phyloP scores from a whole-genome alignment of 2,888 invertebrate species.

The Andrena bucephala region DNA sequence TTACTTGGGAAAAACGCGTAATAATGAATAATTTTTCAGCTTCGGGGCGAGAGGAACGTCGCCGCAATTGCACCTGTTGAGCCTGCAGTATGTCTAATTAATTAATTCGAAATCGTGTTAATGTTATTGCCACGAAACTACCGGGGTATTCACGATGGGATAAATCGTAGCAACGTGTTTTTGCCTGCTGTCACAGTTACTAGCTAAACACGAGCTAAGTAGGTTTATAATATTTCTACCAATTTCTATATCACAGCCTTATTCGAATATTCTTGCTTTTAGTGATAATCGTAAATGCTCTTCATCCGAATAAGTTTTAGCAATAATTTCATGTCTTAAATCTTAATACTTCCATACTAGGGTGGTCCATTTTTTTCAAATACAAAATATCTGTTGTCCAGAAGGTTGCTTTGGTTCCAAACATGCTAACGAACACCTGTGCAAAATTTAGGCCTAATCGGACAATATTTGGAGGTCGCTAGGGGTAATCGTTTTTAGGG shows the following conservation, averaged over 20 bases:
- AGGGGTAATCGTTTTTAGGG: no score
- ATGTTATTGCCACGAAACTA: slow-evolving; percentile 8
- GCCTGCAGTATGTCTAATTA: slow-evolving; percentile 50
- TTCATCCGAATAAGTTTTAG: no score
- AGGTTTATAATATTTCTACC: background rate
- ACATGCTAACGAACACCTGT: no score
- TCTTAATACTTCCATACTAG: no score
- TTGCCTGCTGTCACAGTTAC: slow-evolving; percentile 13
- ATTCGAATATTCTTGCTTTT: no score
- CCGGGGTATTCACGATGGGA: slow-evolving; percentile 35
- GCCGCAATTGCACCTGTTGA: slow-evolving; percentile 67
- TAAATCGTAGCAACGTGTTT: slow-evolving; percentile 35
- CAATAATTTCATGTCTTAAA: no score
- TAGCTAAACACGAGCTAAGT: slow-evolving; percentile 4
- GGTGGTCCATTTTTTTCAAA: no score
- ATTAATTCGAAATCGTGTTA: slow-evolving; percentile 68
- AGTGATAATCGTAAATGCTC: no score
- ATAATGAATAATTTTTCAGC: slow-evolving; percentile 28
- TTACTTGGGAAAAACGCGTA: slow-evolving; percentile 17
- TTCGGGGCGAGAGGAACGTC: background rate
- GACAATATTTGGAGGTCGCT: no score
- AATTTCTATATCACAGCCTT: background rate
- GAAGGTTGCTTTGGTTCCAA: no score
- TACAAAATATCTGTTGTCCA: no score
- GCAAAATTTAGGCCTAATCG: no score